Evolutionary conservation across 2,888 invertebrate genomes (phyloP).

Genomic region (Limenitis camilla): DNA sequence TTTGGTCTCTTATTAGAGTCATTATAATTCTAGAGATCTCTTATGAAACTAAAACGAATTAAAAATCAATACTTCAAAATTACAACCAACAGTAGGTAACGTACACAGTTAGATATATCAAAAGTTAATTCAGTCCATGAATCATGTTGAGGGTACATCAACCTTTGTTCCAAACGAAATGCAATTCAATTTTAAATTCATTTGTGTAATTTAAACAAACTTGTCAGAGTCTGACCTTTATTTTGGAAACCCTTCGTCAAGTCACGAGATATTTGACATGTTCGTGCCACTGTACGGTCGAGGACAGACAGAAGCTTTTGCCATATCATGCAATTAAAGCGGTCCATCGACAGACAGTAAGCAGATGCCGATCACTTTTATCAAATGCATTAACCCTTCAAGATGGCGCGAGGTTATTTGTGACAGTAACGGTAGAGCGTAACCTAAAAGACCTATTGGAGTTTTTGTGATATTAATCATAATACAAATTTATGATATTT

Average conservation of each 20-base stretch:
- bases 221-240: slow-evolving; percentile 3
- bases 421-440: no score
- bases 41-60: no score
- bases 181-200: slow-evolving; percentile 6
- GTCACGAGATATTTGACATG: slow-evolving; percentile 45
- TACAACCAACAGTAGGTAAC: no score
- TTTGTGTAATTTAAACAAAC: slow-evolving; percentile 4
- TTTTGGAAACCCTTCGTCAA: slow-evolving; percentile 26
- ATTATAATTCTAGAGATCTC: no score
- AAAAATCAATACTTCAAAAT: no score
- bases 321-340: slow-evolving; percentile 69
- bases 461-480: no score
- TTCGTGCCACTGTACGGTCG: slow-evolving; percentile 34
- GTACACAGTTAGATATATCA: not conserved
- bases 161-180: not conserved
- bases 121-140: not conserved
- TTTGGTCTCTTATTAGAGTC: no score
- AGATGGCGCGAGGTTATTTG: no score
- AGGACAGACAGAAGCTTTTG: slow-evolving; percentile 42
- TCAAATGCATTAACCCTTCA: slow-evolving; percentile 57
- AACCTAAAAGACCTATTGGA: no score
- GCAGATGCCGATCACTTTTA: slow-evolving; percentile 71
- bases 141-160: not conserved
- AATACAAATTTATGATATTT: no score
- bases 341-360: slow-evolving; percentile 53